Evolutionary conservation across 1,140 invertebrate genomes (phyloP).

Genomic region (Delia radicum): DNA sequence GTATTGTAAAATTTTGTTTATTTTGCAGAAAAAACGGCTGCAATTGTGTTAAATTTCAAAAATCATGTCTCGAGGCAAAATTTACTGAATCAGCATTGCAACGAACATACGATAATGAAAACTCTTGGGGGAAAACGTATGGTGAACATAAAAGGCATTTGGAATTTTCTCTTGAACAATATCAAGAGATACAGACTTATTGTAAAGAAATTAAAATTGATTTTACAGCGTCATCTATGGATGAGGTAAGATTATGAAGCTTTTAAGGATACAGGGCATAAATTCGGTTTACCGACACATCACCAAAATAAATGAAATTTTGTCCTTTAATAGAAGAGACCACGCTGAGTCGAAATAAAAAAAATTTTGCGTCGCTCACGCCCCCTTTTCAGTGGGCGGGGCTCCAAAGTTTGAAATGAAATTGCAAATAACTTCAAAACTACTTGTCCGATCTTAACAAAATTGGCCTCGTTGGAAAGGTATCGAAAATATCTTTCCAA

Average conservation of each 20-base stretch:
- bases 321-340: no score
- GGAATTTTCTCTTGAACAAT: slow-evolving; percentile 70
- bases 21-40: slow-evolving; percentile 63
- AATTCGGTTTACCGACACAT: no score
- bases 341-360: no score
- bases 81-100: slow-evolving; percentile 68
- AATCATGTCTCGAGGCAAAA: slow-evolving; percentile 68
- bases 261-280: no score
- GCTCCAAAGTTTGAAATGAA: no score
- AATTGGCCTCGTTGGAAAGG: no score
- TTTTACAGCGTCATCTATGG: slow-evolving; percentile 80
- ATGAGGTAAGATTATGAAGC: slow-evolving; percentile 64
- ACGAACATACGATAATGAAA: slow-evolving; percentile 61
- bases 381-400: no score
- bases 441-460: no score
- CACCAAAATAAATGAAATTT: no score
- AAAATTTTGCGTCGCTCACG: no score
- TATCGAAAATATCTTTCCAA: no score
- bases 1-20: slow-evolving; percentile 2
- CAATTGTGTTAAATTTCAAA: slow-evolving; percentile 85
- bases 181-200: slow-evolving; percentile 66
- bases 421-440: no score
- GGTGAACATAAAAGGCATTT: slow-evolving; percentile 73
- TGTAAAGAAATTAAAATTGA: slow-evolving; percentile 64
- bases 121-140: slow-evolving; percentile 77